These are phyloP conservation scores for Solenodon paradoxus DNA, from an alignment of 2,113 vertebrate genomes.

Conservation along the genomic window DNA sequence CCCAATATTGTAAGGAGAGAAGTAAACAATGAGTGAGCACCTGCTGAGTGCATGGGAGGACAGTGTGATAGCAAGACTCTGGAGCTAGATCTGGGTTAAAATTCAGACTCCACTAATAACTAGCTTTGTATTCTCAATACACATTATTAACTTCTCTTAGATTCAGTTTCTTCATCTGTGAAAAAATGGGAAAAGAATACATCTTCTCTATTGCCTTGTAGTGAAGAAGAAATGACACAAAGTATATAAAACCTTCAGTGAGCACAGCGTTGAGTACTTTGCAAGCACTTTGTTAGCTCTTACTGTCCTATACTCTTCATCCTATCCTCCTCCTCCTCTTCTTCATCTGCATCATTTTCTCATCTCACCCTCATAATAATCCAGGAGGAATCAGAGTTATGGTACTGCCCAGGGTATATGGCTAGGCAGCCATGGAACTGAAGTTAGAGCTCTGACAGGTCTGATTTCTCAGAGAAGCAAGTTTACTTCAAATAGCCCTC, in stretches of 20 bases:
- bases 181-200: background rate
- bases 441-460: background rate
- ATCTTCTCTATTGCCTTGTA: background rate
- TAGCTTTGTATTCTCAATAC: background rate
- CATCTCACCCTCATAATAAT: background rate
- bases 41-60: background rate
- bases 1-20: background rate
- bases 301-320: background rate
- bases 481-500: background rate
- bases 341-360: background rate
- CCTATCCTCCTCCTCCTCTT: background rate
- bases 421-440: background rate
- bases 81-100: background rate
- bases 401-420: background rate
- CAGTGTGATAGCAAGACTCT: background rate
- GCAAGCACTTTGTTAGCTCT: background rate
- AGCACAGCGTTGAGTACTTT: accelerated
- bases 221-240: background rate
- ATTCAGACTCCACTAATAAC: background rate
- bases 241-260: background rate
- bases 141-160: background rate
- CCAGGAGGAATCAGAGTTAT: background rate
- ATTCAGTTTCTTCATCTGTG: background rate
- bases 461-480: background rate
- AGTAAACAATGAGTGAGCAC: background rate